Evolutionary conservation across 2,113 vertebrate genomes (phyloP), one percentile per base, ranked within the genome.

Genomic region (Microtus richardsoni): DNA sequence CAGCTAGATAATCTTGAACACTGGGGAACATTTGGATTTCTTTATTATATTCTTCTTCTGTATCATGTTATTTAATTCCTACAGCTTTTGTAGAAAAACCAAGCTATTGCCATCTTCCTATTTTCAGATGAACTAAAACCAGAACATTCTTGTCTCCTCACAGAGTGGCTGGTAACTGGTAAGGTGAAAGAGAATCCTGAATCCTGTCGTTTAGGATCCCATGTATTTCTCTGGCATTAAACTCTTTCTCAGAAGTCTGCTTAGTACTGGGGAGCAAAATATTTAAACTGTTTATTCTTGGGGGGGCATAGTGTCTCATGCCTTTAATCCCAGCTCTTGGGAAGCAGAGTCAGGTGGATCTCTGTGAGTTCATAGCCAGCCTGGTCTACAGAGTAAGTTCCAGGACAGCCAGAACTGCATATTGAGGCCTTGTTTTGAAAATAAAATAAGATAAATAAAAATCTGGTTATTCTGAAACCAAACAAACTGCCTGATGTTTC

Each of bases 391-490:
- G 3, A 82, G 36, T 82, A 7, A 58, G 52, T 82, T 39, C 52
- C 4, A 52, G 78, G 21, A n/a, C 6, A 80, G 21, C 78, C 21
- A 60, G 52, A 14, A 28, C 52, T 82, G 24, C 79, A 39, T 82
- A 82, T 60, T 60, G 79, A 82, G 54, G 26, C 52, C 22, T 58
- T 82, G 36, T 82, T 82, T 82, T 58, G 22, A 82, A 82, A 80
- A 36, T 80, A 39, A 80, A 82, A 39, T 80, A 58, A 80, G 33
- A 70, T 70, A 30, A 70, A 19, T 70, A n/a, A 70, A 79, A 79
- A 58, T 28, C 78, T 58, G 17, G 19, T 94, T 78, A 33, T 94
- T 94, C 49, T 82, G 89, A 92, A 93, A n/a, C 24, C 41, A 89
- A 36, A 47, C 36, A 77, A 36, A 70, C 26, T 94, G 49, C 36